phyloP scores from a whole-genome alignment of 2,797 vertebrate species.

The Sebastolobus altivelis region DNA sequence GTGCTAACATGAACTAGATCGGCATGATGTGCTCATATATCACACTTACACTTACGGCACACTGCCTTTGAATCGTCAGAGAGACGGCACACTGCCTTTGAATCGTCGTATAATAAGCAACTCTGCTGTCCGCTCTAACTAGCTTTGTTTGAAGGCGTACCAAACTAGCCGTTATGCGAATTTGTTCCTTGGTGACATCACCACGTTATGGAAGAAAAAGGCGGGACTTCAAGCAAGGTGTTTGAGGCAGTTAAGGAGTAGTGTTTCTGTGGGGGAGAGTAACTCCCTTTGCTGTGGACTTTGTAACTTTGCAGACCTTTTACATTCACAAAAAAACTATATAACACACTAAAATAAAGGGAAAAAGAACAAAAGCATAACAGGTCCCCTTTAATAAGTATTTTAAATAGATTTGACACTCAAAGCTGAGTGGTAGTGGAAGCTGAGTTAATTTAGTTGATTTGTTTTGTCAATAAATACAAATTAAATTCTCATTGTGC shows the following conservation, averaged over 20 bases:
- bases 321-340: fast-evolving
- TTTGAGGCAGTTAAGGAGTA: fast-evolving
- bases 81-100: no score
- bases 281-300: no score
- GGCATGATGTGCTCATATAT: no score
- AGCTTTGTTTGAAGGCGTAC: no score
- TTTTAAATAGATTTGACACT: background rate
- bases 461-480: background rate
- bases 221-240: fast-evolving
- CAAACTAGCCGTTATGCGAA: no score
- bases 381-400: background rate
- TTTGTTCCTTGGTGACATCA: fast-evolving
- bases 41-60: no score
- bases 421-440: background rate
- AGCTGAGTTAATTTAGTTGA: background rate
- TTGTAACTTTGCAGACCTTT: no score
- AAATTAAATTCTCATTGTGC: background rate
- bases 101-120: no score
- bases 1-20: no score
- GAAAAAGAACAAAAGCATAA: fast-evolving
- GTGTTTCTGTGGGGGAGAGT: no score
- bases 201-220: fast-evolving
- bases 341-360: fast-evolving
- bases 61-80: no score
- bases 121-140: no score